Conservation (phyloP, 2,888 invertebrate genomes). For the Chorisops tibialis region DNA sequence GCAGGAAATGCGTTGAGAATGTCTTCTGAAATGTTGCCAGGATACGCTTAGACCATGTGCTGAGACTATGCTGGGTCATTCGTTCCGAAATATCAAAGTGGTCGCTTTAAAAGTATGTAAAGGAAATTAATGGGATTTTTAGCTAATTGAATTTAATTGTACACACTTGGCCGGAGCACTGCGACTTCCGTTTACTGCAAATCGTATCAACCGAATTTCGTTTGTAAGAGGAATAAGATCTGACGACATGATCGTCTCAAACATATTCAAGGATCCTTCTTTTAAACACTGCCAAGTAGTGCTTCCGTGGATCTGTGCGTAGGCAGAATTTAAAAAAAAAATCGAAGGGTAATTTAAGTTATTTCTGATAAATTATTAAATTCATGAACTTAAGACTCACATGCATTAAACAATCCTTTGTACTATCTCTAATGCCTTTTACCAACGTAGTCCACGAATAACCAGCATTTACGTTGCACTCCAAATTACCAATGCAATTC, state of each 20-base stretch:
- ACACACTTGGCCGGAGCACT: not conserved
- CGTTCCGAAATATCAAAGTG: not conserved
- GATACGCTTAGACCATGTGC: conserved; percentile 60
- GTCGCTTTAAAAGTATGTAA: not conserved
- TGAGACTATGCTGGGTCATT: not conserved
- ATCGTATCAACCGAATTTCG: conserved; percentile 57
- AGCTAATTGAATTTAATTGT: not conserved
- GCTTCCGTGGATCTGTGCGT: conserved; percentile 29
- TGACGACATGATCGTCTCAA: conserved; percentile 60
- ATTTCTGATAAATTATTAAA: too few species aligned
- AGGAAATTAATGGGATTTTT: not conserved
- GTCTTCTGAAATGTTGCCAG: conserved; percentile 58
- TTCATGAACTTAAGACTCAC: too few species aligned
- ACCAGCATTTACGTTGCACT: not conserved
- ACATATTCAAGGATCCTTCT: conserved; percentile 46
- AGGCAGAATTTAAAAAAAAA: too few species aligned
- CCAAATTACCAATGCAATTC: too few species aligned
- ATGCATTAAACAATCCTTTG: not conserved
- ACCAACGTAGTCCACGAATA: not conserved
- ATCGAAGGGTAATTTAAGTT: too few species aligned
- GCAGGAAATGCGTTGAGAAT: conserved; percentile 64
- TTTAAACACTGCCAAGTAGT: conserved; percentile 50
- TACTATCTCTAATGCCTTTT: not conserved
- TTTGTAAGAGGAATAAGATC: conserved; percentile 63
- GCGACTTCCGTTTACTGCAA: not conserved